Percentiles rank a stretch among this genome's conserved stretches.
Conservation (phyloP, 2,888 invertebrate species). For the Morpho helenor region DNA sequence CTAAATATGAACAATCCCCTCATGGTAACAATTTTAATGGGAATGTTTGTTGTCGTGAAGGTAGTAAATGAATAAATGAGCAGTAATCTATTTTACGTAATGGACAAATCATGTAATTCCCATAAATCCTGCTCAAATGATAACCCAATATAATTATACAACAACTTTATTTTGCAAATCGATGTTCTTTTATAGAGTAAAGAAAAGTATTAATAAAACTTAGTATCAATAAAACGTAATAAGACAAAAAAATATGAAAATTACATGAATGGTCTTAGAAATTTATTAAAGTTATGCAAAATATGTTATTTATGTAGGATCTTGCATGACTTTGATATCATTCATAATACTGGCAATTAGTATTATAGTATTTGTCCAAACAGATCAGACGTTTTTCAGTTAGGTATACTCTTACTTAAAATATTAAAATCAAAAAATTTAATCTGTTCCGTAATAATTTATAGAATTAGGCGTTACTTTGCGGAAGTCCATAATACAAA, state of each 20-base stretch:
- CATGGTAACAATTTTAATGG: constrained; percentile 49
- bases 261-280: constrained; percentile 22
- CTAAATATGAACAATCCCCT: constrained; percentile 54
- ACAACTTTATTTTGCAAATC: too few species aligned
- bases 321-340: background rate
- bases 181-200: background rate
- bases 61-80: constrained; percentile 2
- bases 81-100: constrained; percentile 21
- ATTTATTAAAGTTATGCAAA: constrained; percentile 9
- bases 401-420: too few species aligned
- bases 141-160: too few species aligned
- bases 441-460: too few species aligned
- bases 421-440: too few species aligned
- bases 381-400: constrained; percentile 4
- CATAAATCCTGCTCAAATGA: constrained; percentile 45
- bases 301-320: background rate
- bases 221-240: background rate
- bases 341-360: too few species aligned
- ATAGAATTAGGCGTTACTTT: too few species aligned
- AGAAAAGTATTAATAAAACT: too few species aligned
- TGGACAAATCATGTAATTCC: constrained; percentile 54
- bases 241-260: constrained; percentile 19
- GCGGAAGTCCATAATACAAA: too few species aligned
- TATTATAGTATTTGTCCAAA: background rate
- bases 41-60: constrained; percentile 20